These are phyloP conservation scores for Orgyia antiqua DNA, from an alignment of 2,888 invertebrate species.

Conservation along the genomic window DNA sequence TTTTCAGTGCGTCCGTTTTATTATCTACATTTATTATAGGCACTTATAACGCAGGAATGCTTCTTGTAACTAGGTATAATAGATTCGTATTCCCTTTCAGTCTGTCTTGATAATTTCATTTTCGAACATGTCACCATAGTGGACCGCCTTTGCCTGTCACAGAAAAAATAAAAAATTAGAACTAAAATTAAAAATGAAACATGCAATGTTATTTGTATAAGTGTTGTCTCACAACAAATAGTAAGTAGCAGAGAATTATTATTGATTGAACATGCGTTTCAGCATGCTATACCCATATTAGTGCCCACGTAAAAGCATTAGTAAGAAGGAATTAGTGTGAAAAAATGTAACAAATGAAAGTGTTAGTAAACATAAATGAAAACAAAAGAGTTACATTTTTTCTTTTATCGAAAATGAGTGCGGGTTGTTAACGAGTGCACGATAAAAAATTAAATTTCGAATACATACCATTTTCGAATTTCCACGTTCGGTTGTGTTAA, in stretches of 20 bases:
- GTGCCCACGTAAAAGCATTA: slow-evolving; percentile 53
- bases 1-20: too few relatives aligned
- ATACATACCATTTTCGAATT: slow-evolving; percentile 67
- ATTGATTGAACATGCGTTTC: slow-evolving; percentile 37
- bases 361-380: background rate
- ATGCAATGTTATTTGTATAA: slow-evolving; percentile 26
- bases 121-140: slow-evolving; percentile 43
- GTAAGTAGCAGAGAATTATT: slow-evolving; percentile 39
- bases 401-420: slow-evolving; percentile 58
- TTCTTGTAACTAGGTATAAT: too few relatives aligned
- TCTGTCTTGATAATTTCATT: too few relatives aligned
- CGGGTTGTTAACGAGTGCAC: slow-evolving; percentile 62
- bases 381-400: slow-evolving; percentile 32
- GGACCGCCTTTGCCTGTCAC: slow-evolving; percentile 52
- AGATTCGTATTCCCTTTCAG: too few relatives aligned
- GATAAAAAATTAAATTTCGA: slow-evolving; percentile 58
- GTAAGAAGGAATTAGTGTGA: slow-evolving; percentile 33
- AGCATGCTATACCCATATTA: slow-evolving; percentile 49
- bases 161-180: slow-evolving; percentile 16
- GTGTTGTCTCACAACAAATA: slow-evolving; percentile 78
- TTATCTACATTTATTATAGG: too few relatives aligned
- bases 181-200: slow-evolving; percentile 1
- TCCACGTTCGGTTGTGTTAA: slow-evolving; percentile 36
- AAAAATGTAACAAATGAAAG: slow-evolving; percentile 28
- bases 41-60: too few relatives aligned